phyloP scores from a whole-genome alignment of 2,797 vertebrate species.

The Micromesistius poutassou region DNA sequence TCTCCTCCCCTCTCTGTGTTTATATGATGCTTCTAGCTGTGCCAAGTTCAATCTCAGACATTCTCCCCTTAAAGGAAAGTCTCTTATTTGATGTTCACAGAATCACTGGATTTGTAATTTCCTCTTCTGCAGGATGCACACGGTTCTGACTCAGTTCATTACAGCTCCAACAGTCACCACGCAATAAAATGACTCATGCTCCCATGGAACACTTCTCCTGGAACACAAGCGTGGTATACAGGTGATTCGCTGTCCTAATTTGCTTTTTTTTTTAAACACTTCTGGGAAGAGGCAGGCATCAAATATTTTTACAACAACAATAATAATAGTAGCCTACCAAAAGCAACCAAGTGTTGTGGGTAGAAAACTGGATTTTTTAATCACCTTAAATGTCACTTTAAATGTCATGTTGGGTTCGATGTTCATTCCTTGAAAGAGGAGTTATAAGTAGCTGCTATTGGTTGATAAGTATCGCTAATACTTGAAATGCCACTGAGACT shows the following conservation, averaged over 20 bases:
- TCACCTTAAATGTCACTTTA: background rate
- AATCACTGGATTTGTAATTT: background rate
- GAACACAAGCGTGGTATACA: conserved; percentile 3
- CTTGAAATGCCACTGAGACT: background rate
- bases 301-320: background rate
- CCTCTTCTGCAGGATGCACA: background rate
- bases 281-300: background rate
- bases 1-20: background rate
- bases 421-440: too few relatives aligned
- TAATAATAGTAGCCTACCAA: background rate
- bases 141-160: conserved; percentile 8
- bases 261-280: background rate
- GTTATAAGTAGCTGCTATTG: background rate
- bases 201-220: background rate
- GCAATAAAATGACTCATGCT: background rate
- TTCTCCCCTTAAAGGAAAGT: background rate
- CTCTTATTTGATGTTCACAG: background rate
- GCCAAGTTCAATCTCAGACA: background rate
- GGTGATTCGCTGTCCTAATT: conserved; percentile 7
- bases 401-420: background rate
- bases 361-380: background rate
- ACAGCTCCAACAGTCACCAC: conserved; percentile 2
- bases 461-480: background rate
- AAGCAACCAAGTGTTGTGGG: background rate
- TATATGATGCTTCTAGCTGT: background rate